Percentiles rank a stretch among this genome's conserved stretches.
These are phyloP conservation scores for Isaurus tuberculatus DNA, from an alignment of 92 coral and sea anemone species.

Conservation along the genomic window DNA sequence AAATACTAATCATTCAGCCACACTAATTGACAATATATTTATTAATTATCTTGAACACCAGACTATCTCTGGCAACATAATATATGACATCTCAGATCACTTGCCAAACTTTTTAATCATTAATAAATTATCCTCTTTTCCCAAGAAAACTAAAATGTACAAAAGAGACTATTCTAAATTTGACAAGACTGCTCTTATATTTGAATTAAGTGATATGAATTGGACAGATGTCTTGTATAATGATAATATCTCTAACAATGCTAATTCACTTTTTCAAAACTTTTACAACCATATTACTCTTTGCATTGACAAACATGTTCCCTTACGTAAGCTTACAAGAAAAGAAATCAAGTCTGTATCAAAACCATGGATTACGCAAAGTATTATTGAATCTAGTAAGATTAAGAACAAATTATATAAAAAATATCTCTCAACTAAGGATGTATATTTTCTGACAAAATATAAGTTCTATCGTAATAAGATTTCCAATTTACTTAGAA, in stretches of 20 bases:
- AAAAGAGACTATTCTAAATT: neutral
- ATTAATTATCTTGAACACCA: slow-evolving; percentile 70
- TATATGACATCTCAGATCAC: slow-evolving; percentile 60
- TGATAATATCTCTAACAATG: neutral
- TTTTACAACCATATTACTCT: slow-evolving; percentile 36
- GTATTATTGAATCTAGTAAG: slow-evolving; percentile 34
- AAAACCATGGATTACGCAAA: slow-evolving; percentile 66
- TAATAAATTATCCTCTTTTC: slow-evolving; percentile 20
- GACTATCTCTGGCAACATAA: slow-evolving; percentile 71
- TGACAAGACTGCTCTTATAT: neutral
- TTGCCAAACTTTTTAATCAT: slow-evolving; percentile 57
- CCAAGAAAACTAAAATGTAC: slow-evolving; percentile 21
- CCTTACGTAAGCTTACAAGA: slow-evolving; percentile 55
- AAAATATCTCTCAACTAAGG: slow-evolving; percentile 36
- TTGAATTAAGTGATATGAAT: slow-evolving; percentile 25
- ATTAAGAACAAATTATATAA: slow-evolving; percentile 28
- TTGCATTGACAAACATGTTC: slow-evolving; percentile 52
- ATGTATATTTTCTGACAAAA: slow-evolving; percentile 29
- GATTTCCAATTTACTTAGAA: slow-evolving; percentile 41
- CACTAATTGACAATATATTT: slow-evolving; percentile 62
- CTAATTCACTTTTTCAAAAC: slow-evolving; percentile 30
- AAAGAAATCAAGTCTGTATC: slow-evolving; percentile 55
- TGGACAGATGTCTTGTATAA: slow-evolving; percentile 30
- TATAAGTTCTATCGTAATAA: slow-evolving; percentile 51
- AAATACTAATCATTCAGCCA: slow-evolving; percentile 58